These are phyloP conservation scores for Halocaridina rubra DNA, from an alignment of 2,888 invertebrate genomes.

Conservation along the genomic window DNA sequence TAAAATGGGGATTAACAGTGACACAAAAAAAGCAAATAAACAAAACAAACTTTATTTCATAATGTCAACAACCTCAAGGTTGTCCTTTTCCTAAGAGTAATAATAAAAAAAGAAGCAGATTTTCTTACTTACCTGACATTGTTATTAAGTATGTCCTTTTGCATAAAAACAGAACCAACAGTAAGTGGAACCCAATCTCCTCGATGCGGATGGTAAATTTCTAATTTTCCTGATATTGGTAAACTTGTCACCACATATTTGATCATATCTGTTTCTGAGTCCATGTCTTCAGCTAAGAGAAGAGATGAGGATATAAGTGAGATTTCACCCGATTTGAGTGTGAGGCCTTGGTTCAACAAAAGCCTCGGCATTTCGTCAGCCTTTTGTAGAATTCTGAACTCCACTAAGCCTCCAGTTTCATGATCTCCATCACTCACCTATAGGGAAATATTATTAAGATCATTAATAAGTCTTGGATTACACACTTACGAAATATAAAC, in stretches of 20 bases:
- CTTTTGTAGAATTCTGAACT: constrained; percentile 38
- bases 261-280: constrained; percentile 22
- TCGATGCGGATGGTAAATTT: not conserved
- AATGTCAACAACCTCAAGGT: too few species aligned
- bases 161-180: constrained; percentile 39
- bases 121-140: constrained; percentile 44
- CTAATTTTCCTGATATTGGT: constrained; percentile 29
- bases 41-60: too few species aligned
- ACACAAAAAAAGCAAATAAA: too few species aligned
- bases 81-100: too few species aligned
- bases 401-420: constrained; percentile 58
- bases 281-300: constrained; percentile 29
- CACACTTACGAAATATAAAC: too few species aligned
- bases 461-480: too few species aligned
- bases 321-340: constrained; percentile 24
- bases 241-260: constrained; percentile 38
- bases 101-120: too few species aligned
- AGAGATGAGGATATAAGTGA: constrained; percentile 17
- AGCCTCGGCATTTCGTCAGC: constrained; percentile 16
- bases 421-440: constrained; percentile 62
- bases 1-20: too few species aligned
- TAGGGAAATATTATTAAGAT: too few species aligned
- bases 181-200: constrained; percentile 19
- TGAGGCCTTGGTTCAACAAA: constrained; percentile 26
- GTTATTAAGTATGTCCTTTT: constrained; percentile 33